phyloP scores from a whole-genome alignment of 2,888 invertebrate genomes.

The Ypsolopha sequella region DNA sequence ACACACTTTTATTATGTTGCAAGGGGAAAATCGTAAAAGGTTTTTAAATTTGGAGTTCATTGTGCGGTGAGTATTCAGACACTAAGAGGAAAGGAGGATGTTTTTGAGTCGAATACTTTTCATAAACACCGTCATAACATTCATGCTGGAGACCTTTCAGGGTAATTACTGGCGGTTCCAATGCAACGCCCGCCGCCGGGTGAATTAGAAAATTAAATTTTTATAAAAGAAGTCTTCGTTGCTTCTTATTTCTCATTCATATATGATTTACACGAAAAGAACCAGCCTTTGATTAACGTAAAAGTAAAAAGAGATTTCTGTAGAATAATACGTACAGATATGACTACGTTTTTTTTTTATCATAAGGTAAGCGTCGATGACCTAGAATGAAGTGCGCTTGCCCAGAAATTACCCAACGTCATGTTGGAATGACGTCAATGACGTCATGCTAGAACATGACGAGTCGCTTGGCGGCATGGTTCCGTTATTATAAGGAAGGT shows the following conservation, averaged over 20 bases:
- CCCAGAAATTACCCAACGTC: no score
- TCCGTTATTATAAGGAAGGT: no score
- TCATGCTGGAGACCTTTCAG: constrained; percentile 66
- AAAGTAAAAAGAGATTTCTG: no score
- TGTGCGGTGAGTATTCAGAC: constrained; percentile 54
- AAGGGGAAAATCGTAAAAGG: constrained; percentile 2
- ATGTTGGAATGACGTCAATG: no score
- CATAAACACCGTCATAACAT: constrained; percentile 68
- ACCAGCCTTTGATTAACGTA: neutral
- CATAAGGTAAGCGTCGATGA: no score
- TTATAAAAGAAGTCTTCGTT: constrained; percentile 57
- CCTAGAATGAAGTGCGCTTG: no score
- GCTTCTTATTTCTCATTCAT: constrained; percentile 35
- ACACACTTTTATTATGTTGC: constrained; percentile 8
- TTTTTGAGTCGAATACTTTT: constrained; percentile 52
- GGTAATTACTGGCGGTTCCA: constrained; percentile 49
- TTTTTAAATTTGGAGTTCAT: constrained; percentile 30
- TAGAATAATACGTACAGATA: no score
- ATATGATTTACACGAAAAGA: neutral
- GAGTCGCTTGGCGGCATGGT: no score
- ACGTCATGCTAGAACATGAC: no score
- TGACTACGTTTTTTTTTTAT: no score
- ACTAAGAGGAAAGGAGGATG: constrained; percentile 39
- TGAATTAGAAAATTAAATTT: constrained; percentile 63
- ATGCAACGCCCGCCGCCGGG: constrained; percentile 24